Conservation (phyloP, 2,113 vertebrate species). For the Gopherus evgoodei region DNA sequence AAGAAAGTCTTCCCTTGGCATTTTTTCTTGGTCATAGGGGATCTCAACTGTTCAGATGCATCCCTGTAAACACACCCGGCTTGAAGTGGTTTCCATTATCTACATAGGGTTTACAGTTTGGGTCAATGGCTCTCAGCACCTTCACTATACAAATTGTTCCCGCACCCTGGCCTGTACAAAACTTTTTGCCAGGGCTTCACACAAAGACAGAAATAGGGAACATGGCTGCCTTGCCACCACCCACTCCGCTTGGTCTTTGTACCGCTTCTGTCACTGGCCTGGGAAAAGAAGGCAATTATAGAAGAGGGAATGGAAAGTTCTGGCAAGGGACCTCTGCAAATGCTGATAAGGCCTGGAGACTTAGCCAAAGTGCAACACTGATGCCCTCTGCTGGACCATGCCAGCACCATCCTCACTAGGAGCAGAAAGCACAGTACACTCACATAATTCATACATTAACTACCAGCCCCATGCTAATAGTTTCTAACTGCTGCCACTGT, state of each 20-base stretch:
- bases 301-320: background rate
- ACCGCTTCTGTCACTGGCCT: slow-evolving; percentile 54
- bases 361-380: background rate
- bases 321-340: background rate
- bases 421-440: fast-evolving
- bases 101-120: background rate
- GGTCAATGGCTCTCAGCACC: slow-evolving; percentile 63
- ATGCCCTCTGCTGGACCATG: background rate
- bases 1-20: slow-evolving; percentile 38
- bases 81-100: too few species aligned
- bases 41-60: background rate
- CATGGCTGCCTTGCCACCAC: slow-evolving; percentile 45
- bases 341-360: background rate
- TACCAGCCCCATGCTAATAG: background rate
- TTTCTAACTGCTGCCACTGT: background rate
- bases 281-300: slow-evolving; percentile 25
- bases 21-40: slow-evolving; percentile 49
- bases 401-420: background rate
- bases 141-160: background rate
- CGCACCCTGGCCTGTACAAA: background rate
- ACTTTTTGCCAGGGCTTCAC: slow-evolving; percentile 38
- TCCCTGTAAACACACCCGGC: background rate
- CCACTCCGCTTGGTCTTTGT: slow-evolving; percentile 65
- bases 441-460: background rate
- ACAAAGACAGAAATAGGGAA: slow-evolving; percentile 53